Percentiles rank a stretch among this genome's conserved stretches.
phyloP scores from a whole-genome alignment of 2,888 invertebrate species.

The Chelonus formosanus region DNA sequence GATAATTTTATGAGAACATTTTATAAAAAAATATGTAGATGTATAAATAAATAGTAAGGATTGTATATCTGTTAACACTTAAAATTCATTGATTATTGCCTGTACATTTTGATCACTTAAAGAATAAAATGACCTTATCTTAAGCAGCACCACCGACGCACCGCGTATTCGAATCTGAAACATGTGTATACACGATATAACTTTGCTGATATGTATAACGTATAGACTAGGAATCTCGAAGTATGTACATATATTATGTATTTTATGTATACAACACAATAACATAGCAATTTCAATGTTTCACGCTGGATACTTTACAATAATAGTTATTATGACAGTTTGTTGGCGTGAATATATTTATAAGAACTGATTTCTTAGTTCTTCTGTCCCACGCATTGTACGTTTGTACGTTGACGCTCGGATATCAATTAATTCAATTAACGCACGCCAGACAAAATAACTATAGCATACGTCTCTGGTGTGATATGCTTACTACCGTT shows the following conservation, averaged over 20 bases:
- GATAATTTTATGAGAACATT: too few relatives aligned
- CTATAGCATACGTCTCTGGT: constrained; percentile 15
- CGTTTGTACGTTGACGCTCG: constrained; percentile 5
- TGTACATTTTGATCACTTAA: background rate
- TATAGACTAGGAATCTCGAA: background rate
- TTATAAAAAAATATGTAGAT: constrained; percentile 27
- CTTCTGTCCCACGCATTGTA: constrained; percentile 32
- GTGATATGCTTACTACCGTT: background rate
- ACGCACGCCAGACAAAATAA: constrained; percentile 33
- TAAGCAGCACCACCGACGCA: constrained; percentile 1
- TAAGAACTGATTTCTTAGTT: constrained; percentile 18
- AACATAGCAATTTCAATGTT: constrained; percentile 15
- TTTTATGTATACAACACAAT: constrained; percentile 12
- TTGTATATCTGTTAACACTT: background rate
- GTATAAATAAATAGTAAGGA: too few relatives aligned
- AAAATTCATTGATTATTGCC: constrained; percentile 3
- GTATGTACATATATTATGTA: background rate
- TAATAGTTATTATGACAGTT: constrained; percentile 25
- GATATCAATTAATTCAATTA: constrained; percentile 35
- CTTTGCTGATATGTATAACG: background rate
- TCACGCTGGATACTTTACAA: constrained; percentile 28
- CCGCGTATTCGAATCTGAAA: constrained; percentile 1
- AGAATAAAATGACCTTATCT: constrained; percentile 13
- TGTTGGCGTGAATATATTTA: constrained; percentile 26
- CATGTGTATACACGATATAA: constrained; percentile 8